phyloP scores from a whole-genome alignment of 2,888 invertebrate species.

The Platycnemis pennipes region DNA sequence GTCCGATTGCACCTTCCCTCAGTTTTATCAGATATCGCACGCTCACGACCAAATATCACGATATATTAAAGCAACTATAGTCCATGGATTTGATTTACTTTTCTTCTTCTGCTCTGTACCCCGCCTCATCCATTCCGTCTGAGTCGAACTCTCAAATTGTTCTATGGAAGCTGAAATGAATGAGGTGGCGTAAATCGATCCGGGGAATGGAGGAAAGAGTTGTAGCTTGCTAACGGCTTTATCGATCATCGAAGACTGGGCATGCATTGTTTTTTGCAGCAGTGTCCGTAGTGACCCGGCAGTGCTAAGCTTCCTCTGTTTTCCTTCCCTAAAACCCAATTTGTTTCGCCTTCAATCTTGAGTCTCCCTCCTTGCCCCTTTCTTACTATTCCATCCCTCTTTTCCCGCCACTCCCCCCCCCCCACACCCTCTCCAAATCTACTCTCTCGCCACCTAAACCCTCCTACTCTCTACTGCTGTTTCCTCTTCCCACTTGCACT shows the following conservation, averaged over 20 bases:
- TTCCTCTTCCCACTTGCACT: neutral
- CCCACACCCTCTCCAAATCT: conserved; percentile 37
- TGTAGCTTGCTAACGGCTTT: neutral
- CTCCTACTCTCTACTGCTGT: neutral
- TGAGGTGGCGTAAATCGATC: neutral
- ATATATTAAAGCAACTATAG: neutral
- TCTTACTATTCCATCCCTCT: neutral
- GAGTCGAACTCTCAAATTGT: neutral
- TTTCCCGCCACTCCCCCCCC: conserved; percentile 25
- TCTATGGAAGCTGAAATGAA: neutral
- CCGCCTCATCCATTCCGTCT: neutral
- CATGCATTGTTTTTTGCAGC: conserved; percentile 53
- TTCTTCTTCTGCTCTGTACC: neutral
- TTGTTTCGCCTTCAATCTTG: conserved; percentile 65
- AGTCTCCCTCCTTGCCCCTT: conserved; percentile 33
- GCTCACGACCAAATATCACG: neutral
- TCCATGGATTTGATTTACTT: neutral
- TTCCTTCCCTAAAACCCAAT: conserved; percentile 65
- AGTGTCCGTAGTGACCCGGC: conserved; percentile 46
- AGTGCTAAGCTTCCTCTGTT: conserved; percentile 60
- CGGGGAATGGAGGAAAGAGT: neutral
- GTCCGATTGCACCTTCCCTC: neutral
- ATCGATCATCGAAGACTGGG: neutral
- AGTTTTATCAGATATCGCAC: neutral
- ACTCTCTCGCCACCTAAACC: neutral